Conservation (phyloP, 37 sponge, comb jelly and placozoan genomes). For the Amphimedon queenslandica region DNA sequence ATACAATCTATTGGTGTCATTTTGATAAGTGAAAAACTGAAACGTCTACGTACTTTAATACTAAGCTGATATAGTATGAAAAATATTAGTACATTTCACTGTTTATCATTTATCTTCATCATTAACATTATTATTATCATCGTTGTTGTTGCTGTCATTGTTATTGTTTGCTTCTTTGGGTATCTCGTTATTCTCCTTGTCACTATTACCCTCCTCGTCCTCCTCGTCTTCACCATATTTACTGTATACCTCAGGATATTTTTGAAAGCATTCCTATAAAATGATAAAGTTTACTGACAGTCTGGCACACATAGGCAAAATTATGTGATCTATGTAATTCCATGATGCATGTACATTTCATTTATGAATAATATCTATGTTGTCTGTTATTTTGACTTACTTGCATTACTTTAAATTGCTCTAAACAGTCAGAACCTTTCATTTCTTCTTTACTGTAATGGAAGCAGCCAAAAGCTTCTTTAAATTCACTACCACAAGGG, state of each 20-base stretch:
- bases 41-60: no score
- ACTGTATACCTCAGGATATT: constrained; percentile 60
- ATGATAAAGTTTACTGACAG: no score
- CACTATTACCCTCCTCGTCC: constrained; percentile 9
- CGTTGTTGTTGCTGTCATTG: not conserved
- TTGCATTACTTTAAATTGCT: constrained; percentile 68
- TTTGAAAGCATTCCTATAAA: constrained; percentile 66
- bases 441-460: constrained; percentile 76
- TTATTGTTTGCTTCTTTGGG: not conserved
- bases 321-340: no score
- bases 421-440: constrained; percentile 81
- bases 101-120: no score
- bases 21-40: no score
- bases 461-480: constrained; percentile 82
- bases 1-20: no score
- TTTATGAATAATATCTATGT: no score
- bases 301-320: no score
- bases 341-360: no score
- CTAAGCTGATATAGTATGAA: no score
- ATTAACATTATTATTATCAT: not conserved
- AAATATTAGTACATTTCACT: no score
- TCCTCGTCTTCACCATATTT: constrained; percentile 35
- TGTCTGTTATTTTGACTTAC: no score
- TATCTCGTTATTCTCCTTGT: not conserved
- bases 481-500: constrained; percentile 86